Evolutionary conservation across 2,888 invertebrate genomes (phyloP), one percentile per base, ranked within the genome.

Genomic region (Gymnocheta viridis): DNA sequence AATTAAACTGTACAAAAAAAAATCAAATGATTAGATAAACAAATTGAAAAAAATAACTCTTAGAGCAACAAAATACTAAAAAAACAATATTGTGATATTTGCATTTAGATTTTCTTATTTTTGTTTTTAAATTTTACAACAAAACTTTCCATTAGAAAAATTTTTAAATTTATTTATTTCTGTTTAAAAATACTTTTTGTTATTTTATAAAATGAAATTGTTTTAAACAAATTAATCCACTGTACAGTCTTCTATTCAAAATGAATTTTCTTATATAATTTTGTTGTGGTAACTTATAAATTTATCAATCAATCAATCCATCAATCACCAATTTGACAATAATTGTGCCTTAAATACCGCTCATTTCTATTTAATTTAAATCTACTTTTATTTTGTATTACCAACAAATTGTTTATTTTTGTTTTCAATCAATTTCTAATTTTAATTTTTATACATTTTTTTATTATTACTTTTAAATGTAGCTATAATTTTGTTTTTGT

Each of bases 21-120:
- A 66, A 2, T 29, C 47, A 62, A 76, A 58, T 17, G 14, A 72
- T 70, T 54, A 67, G 41, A 60, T 14, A 19, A 84, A 60, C 66
- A 82, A 24, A 29, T 24, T 47, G 35, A 29, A 62, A 69, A 47
- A 38, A 70, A 62, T 47, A 64, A 72, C 19, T 70, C 22, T 17
- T 76, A 69, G 29, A 60, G 58, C 47, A 49, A 67, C 7, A 66
- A 82, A 54, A 76, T 54, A 35, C 22, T 60, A 17, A 27, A 77
- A 67, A 22, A 64, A 60, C 49, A 27, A 77, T 29, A 85, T 82
- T 85, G 82, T 82, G 82, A 85, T 82, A 85, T 74, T 82, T 85
- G 82, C 85, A 85, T 82, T 82, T 82, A 76, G 47, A 78, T 60
- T 58, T 27, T 54, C 27, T 66, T 38, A 51, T 47, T 24, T 14